These are phyloP conservation scores for Limonius californicus DNA, from an alignment of 1,140 invertebrate species.

Conservation along the genomic window DNA sequence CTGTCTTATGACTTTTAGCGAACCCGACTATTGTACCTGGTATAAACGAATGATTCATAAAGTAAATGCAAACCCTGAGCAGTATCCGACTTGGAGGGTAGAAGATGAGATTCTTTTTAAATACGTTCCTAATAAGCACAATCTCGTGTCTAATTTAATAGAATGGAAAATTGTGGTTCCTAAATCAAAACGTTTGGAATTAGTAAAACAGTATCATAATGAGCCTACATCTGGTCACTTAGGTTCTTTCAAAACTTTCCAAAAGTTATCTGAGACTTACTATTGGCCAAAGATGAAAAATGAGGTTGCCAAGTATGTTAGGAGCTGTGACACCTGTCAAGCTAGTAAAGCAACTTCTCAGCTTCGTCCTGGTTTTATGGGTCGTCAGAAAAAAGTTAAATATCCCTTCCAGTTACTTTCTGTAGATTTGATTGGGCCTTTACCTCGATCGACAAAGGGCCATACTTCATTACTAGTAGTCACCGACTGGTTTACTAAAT, in stretches of 20 bases:
- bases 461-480: slow-evolving; percentile 42
- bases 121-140: background rate
- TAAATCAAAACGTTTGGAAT: background rate
- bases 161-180: slow-evolving; percentile 24
- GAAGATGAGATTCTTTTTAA: slow-evolving; percentile 19
- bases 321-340: background rate
- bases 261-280: background rate
- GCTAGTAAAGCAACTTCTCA: background rate
- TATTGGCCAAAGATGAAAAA: background rate
- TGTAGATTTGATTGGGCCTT: slow-evolving; percentile 43
- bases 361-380: background rate
- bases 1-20: background rate
- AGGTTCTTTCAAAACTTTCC: slow-evolving; percentile 16
- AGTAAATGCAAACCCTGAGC: background rate
- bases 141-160: background rate
- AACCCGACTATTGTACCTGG: background rate
- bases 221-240: slow-evolving; percentile 10
- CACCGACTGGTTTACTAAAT: slow-evolving; percentile 29
- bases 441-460: slow-evolving; percentile 27
- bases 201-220: slow-evolving; percentile 16
- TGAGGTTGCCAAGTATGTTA: slow-evolving; percentile 1
- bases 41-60: background rate
- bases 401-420: slow-evolving; percentile 17
- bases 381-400: slow-evolving; percentile 10
- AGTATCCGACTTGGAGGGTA: slow-evolving; percentile 14